Base-by-base conservation (phyloP, 2,888 invertebrate species). In the Latrodectus elegans region DNA sequence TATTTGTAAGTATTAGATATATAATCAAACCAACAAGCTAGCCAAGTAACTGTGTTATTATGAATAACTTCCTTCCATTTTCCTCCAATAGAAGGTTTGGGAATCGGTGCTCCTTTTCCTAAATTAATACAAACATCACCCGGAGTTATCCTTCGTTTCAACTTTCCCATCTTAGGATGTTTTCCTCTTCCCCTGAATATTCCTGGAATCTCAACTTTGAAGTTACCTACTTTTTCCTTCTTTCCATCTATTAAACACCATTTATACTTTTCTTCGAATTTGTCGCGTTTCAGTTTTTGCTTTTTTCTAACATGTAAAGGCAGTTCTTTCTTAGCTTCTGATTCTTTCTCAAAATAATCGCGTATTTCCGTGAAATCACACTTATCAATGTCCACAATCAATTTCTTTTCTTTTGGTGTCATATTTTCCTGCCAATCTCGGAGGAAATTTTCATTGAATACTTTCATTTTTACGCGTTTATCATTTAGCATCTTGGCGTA, bases 191-290 rank as follows among this genome's bases (percentile, higher is more conserved):
- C 88, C n/a, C 68, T 8, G 26, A 88, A 88, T 6, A 88, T 14
- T 15, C 88, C 88, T 0, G 83, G 83, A 10, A 78, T 83, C 22
- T 88, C 88, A 2, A 88, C n/a, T 67, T 52, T 65, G n/a, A 78
- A 88, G 68, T 88, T 88, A 1, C 77, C 80, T 14, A 88, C n/a
- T 53, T 84, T 83, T 60, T 88, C 77, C 15, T 67, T 77, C 11
- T 38, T 22, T 10, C 88, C 88, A 52, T 88, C 83, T 14, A 88
- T 26, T 1, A 82, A 11, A 51, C 88, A 88, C 52, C 49, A 83
- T 1, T 72, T 77, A 14, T 77, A 83, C 12, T 72, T 67, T 65
- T 77, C 75, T 38, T 49, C 17, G 9, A 70, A 53, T 15, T 26
- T 68, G 15, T 17, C 38, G 6, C 26, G 75, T 6, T 75, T 64